Evolutionary conservation across 2,797 vertebrate genomes (phyloP).

Genomic region (Rhabdomys pumilio): DNA sequence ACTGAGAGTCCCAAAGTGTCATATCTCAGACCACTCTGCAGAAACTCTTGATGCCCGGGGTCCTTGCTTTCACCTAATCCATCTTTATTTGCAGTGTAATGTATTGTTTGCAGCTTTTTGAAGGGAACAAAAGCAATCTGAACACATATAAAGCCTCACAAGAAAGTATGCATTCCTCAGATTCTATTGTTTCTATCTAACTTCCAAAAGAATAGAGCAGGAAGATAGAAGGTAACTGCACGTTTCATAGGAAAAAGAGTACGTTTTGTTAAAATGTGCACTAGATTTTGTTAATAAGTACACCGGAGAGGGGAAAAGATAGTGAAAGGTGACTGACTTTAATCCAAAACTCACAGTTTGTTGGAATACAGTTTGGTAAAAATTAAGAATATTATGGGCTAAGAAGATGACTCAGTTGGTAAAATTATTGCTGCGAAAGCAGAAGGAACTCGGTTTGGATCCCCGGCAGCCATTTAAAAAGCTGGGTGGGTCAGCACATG

Average conservation of each 20-base stretch:
- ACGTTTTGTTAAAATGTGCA: constrained; percentile 59
- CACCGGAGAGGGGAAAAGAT: not conserved
- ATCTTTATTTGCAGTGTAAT: constrained; percentile 64
- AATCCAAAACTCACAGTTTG: not conserved
- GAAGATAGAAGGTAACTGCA: constrained; percentile 40
- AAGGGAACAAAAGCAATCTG: constrained; percentile 69
- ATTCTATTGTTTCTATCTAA: constrained; percentile 48
- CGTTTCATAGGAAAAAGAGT: not conserved
- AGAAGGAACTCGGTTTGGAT: not conserved
- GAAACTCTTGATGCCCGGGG: constrained; percentile 54
- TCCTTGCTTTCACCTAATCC: constrained; percentile 61
- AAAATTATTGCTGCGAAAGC: not conserved
- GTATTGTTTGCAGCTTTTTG: constrained; percentile 52
- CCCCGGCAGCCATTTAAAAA: not conserved
- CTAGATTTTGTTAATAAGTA: constrained; percentile 32
- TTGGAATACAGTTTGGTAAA: not conserved
- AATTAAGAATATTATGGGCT: not conserved
- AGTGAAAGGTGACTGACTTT: constrained; percentile 6
- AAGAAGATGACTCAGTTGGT: not conserved
- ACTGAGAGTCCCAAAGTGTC: constrained; percentile 52
- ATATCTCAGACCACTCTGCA: constrained; percentile 29
- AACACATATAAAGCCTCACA: constrained; percentile 61
- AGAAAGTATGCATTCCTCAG: constrained; percentile 59
- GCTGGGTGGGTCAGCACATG: not conserved
- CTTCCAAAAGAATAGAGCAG: constrained; percentile 37